phyloP scores from a whole-genome alignment of 2,888 invertebrate species.

The Drosophila paramelanica region DNA sequence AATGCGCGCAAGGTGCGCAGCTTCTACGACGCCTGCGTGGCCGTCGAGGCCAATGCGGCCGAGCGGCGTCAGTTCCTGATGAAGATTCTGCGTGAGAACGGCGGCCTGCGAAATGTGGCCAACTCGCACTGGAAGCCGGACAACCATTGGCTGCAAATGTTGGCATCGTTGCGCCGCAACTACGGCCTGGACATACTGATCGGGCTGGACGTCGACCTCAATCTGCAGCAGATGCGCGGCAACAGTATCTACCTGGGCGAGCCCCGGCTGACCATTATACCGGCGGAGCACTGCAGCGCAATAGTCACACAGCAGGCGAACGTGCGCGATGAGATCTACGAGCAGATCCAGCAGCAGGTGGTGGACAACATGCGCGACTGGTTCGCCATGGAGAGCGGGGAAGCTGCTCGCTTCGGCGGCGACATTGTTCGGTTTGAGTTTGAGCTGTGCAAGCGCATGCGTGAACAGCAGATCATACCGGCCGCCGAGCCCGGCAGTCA shows the following conservation, averaged over 20 bases:
- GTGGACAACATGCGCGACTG: slow-evolving; percentile 75
- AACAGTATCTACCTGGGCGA: slow-evolving; percentile 78
- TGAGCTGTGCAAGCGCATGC: slow-evolving; percentile 75
- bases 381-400: slow-evolving; percentile 67
- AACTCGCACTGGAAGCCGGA: slow-evolving; percentile 73
- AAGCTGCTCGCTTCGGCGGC: slow-evolving; percentile 71
- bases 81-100: slow-evolving; percentile 67
- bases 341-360: slow-evolving; percentile 68
- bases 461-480: slow-evolving; percentile 50
- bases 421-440: slow-evolving; percentile 81
- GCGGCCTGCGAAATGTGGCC: slow-evolving; percentile 72
- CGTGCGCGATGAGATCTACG: slow-evolving; percentile 55
- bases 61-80: slow-evolving; percentile 64
- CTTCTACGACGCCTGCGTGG: slow-evolving; percentile 77
- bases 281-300: slow-evolving; percentile 70
- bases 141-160: slow-evolving; percentile 75
- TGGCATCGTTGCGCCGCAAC: slow-evolving; percentile 69
- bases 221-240: slow-evolving; percentile 65
- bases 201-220: slow-evolving; percentile 77
- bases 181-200: slow-evolving; percentile 82
- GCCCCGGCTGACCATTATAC: slow-evolving; percentile 73
- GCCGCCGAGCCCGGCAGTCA: slow-evolving; percentile 1
- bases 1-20: slow-evolving; percentile 71
- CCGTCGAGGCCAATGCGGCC: slow-evolving; percentile 48
- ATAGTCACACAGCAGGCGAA: slow-evolving; percentile 47